phyloP scores from a whole-genome alignment of 2,113 vertebrate species.

The Prunella fulvescens region DNA sequence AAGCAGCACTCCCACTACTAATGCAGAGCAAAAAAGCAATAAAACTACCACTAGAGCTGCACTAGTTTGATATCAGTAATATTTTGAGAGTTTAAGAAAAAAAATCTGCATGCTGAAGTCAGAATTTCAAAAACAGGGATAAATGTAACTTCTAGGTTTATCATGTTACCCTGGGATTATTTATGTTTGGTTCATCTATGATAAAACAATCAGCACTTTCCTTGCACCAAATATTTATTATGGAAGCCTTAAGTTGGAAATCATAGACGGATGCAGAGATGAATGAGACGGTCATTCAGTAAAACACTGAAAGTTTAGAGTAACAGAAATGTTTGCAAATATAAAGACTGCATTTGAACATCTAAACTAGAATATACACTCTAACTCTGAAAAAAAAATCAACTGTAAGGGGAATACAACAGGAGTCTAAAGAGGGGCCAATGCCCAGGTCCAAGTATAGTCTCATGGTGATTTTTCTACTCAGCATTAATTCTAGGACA shows the following conservation, averaged over 20 bases:
- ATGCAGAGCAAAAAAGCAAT: neutral
- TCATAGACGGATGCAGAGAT: neutral
- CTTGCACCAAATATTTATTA: neutral
- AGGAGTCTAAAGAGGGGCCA: accelerated
- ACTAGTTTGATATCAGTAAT: neutral
- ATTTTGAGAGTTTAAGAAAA: neutral
- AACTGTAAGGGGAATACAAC: neutral
- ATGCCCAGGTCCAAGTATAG: neutral
- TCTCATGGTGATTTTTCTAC: neutral
- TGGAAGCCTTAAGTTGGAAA: neutral
- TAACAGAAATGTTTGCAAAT: neutral
- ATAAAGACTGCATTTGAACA: neutral
- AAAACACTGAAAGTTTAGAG: neutral
- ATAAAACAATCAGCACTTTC: neutral
- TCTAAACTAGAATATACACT: neutral
- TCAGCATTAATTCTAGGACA: neutral
- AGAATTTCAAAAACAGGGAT: neutral
- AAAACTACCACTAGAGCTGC: neutral
- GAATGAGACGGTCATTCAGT: neutral
- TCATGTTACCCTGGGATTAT: neutral
- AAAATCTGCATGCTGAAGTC: neutral
- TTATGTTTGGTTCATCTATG: neutral
- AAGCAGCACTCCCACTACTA: neutral
- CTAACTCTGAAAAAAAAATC: neutral
- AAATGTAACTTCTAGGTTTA: neutral